Percentiles rank a stretch among this genome's conserved stretches.
Evolutionary conservation across 2,113 vertebrate genomes (phyloP).

Genomic region (Daboia siamensis): DNA sequence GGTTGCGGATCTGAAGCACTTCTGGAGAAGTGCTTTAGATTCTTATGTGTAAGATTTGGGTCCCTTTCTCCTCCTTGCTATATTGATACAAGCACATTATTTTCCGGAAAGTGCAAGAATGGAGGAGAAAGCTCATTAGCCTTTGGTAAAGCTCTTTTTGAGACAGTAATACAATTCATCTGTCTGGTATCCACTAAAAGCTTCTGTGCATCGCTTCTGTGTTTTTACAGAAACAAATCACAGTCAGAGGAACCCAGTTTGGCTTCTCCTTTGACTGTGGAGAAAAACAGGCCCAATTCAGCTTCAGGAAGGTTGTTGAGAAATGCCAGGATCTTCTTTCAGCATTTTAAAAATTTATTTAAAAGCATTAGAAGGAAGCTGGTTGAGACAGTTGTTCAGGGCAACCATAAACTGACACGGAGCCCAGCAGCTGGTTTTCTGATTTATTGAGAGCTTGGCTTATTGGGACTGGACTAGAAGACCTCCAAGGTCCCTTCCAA

Average conservation of each 20-base stretch:
- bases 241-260: neutral
- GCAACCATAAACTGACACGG: no score
- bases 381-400: no score
- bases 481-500: neutral
- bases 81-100: neutral
- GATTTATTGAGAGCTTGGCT: neutral
- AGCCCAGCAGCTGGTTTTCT: neutral
- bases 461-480: neutral
- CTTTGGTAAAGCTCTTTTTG: neutral
- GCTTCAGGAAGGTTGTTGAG: no score
- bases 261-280: neutral
- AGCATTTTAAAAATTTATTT: no score
- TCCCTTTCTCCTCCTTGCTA: no score
- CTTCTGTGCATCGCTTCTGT: neutral
- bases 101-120: neutral
- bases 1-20: neutral
- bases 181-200: neutral
- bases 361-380: no score
- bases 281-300: neutral
- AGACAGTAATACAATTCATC: neutral
- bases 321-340: no score
- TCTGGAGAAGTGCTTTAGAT: neutral
- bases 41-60: neutral
- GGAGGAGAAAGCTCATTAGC: neutral
- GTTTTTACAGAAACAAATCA: neutral